Percentiles rank a stretch among this genome's conserved stretches.
Conservation (phyloP, 64 coral and sea anemone species). For the Acropora tenuis region DNA sequence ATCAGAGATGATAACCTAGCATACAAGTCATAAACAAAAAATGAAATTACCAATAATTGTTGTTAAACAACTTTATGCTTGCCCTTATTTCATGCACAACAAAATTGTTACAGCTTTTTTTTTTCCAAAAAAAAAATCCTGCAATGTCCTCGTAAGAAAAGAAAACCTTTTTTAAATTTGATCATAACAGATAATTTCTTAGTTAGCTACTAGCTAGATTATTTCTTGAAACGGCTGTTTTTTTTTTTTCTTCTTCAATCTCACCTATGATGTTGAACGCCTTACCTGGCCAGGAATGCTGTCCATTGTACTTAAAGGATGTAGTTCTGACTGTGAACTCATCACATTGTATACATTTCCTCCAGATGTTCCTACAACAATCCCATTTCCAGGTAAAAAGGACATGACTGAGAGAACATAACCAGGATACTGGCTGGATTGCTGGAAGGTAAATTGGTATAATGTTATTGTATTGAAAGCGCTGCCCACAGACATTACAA, state of each 20-base stretch:
- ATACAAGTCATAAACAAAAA: neutral
- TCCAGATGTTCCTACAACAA: conserved; percentile 67
- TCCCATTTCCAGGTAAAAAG: conserved; percentile 38
- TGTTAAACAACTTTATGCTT: no score
- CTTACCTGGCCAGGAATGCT: conserved; percentile 67
- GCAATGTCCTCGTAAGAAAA: no score
- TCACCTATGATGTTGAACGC: neutral
- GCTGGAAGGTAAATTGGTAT: neutral
- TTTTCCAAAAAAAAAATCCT: no score
- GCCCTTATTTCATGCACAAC: no score
- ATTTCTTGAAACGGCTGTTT: neutral
- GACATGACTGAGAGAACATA: conserved; percentile 57
- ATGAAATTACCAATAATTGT: no score
- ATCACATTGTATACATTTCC: conserved; percentile 54
- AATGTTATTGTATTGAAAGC: no score
- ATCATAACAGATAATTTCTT: no score
- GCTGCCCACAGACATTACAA: no score
- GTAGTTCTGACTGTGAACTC: neutral
- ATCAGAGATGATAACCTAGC: conserved; percentile 62
- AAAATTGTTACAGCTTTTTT: no score
- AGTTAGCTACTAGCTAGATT: no score
- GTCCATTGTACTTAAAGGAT: conserved; percentile 54
- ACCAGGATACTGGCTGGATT: conserved; percentile 63
- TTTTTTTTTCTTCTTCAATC: neutral
- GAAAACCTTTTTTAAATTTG: no score